phyloP scores from a whole-genome alignment of 2,113 vertebrate species.

The Thomomys bottae region DNA sequence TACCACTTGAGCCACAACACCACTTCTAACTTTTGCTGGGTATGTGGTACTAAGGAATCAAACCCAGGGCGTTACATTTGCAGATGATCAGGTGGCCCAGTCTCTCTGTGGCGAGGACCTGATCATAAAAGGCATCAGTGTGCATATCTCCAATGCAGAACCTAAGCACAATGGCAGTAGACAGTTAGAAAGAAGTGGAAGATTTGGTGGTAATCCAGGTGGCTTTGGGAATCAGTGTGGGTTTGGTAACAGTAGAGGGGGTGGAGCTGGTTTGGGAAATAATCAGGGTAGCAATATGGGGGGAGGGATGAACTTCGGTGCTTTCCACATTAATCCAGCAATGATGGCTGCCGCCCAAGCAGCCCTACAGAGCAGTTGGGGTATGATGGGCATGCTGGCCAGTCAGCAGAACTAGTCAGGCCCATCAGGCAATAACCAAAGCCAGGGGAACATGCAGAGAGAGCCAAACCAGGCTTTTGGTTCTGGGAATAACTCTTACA shows the following conservation, averaged over 20 bases:
- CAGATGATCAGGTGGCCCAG: slow-evolving; percentile 99
- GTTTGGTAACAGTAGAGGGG: slow-evolving; percentile 89
- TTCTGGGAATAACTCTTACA: slow-evolving; percentile 93
- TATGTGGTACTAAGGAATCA: too few relatives aligned
- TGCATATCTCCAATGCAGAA: slow-evolving; percentile 99
- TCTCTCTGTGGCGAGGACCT: slow-evolving; percentile 99
- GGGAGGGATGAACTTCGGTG: slow-evolving; percentile 96
- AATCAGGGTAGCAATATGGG: slow-evolving; percentile 90
- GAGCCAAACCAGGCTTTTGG: slow-evolving; percentile 95
- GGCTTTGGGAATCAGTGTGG: slow-evolving; percentile 92
- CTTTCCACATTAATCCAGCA: slow-evolving; percentile 96
- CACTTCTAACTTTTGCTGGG: too few relatives aligned
- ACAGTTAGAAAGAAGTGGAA: slow-evolving; percentile 97
- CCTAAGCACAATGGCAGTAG: slow-evolving; percentile 99
- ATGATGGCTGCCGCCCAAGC: slow-evolving; percentile 99
- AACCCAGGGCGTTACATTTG: slow-evolving; percentile 98
- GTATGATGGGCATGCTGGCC: slow-evolving; percentile 99
- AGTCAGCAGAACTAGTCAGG: slow-evolving; percentile 96
- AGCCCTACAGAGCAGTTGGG: slow-evolving; percentile 98
- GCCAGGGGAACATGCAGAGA: slow-evolving; percentile 92
- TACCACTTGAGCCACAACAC: too few relatives aligned
- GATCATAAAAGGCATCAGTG: slow-evolving; percentile 99
- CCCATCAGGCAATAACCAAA: slow-evolving; percentile 90
- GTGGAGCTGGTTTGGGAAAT: slow-evolving; percentile 91
- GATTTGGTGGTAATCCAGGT: slow-evolving; percentile 95